A percentile compares a stretch with the other conserved stretches of the same genome.
These are phyloP conservation scores for Anguilla obscura DNA, from an alignment of 2,797 vertebrate genomes.

Conservation along the genomic window DNA sequence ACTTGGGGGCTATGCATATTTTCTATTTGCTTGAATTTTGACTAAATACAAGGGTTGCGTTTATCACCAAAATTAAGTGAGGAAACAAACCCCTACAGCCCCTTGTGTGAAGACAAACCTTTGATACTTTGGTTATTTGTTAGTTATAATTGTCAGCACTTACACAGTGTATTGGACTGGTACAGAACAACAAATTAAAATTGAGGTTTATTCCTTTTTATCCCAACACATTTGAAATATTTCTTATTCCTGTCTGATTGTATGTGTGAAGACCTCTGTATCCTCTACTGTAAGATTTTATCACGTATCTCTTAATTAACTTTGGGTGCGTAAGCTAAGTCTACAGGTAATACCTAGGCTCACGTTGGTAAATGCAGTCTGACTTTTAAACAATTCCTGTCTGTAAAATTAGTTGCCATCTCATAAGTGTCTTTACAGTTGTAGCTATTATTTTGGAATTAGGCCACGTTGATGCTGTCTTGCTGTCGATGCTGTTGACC, in stretches of 20 bases:
- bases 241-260: neutral
- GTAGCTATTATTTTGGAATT: neutral
- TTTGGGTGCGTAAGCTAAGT: neutral
- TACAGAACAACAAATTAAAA: neutral
- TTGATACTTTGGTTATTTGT: no score
- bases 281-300: neutral
- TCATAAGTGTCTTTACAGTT: neutral
- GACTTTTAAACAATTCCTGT: neutral
- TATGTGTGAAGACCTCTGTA: neutral
- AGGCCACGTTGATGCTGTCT: neutral
- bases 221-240: neutral
- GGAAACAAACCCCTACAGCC: no score
- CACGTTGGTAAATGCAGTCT: neutral
- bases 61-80: no score
- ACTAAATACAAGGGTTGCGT: no score
- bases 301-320: neutral
- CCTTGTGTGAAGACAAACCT: no score
- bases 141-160: no score
- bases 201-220: neutral
- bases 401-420: neutral
- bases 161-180: neutral
- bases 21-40: no score
- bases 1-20: neutral
- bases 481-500: constrained; percentile 13
- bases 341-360: neutral